A percentile compares a stretch with the other conserved stretches of the same genome.
phyloP scores from a whole-genome alignment of 2,888 invertebrate species.

The Caenorhabditis sp. region DNA sequence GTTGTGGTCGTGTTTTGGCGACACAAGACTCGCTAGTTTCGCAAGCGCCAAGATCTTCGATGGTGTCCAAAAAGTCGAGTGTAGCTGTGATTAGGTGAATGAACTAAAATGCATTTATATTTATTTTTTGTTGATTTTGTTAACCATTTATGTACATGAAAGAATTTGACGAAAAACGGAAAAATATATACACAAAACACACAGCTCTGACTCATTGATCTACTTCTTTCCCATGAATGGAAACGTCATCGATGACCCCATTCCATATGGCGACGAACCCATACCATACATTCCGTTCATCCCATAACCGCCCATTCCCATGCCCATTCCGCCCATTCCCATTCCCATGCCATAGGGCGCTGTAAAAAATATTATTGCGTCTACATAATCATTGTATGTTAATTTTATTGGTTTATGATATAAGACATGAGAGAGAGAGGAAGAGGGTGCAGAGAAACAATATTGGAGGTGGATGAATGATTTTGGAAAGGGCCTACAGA shows the following conservation, averaged over 20 bases:
- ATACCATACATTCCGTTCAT: constrained; percentile 10
- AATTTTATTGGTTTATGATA: background rate
- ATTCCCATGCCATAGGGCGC: constrained; percentile 32
- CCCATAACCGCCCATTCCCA: constrained; percentile 12
- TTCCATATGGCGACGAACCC: constrained; percentile 39
- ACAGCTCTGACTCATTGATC: no score
- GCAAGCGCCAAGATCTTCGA: background rate
- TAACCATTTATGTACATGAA: background rate
- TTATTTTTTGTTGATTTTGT: no score
- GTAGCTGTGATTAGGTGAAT: background rate
- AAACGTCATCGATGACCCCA: constrained; percentile 33
- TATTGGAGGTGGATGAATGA: no score
- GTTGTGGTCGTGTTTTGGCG: constrained; percentile 32
- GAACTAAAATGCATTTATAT: no score
- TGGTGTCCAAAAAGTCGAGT: background rate
- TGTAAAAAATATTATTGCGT: constrained; percentile 2
- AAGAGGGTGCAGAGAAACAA: no score
- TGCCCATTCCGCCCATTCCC: no score
- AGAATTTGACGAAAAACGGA: background rate
- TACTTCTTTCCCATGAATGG: constrained; percentile 34
- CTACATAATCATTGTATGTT: no score
- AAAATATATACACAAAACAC: background rate
- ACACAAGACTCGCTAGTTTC: constrained; percentile 9
- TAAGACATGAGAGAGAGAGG: no score
- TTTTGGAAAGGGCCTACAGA: no score